Percentiles rank a stretch among this genome's conserved stretches.
Evolutionary conservation across 1,140 invertebrate genomes (phyloP).

Genomic region (Archivesica marissinica): DNA sequence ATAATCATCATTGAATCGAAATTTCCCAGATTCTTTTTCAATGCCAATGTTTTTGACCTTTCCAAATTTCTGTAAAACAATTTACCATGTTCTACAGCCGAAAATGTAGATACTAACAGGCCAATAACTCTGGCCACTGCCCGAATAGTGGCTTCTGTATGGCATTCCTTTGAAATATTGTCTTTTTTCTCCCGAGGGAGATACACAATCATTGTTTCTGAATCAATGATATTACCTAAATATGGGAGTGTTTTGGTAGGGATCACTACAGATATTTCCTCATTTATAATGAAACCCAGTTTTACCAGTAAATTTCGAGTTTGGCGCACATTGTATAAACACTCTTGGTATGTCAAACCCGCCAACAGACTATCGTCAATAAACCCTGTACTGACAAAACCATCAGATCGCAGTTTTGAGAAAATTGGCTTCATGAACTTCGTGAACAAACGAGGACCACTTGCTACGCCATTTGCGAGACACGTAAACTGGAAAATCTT

Average conservation of each 20-base stretch:
- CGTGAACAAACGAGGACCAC: conserved; percentile 54
- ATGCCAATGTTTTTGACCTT: conserved; percentile 12
- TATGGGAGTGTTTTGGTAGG: conserved; percentile 49
- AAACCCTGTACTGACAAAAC: conserved; percentile 25
- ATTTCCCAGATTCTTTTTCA: not conserved
- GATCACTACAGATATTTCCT: conserved; percentile 55
- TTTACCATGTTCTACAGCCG: conserved; percentile 16
- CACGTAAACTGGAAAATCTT: conserved; percentile 37
- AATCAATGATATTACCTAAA: conserved; percentile 59
- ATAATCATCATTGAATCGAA: conserved; percentile 10
- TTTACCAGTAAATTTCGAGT: conserved; percentile 10
- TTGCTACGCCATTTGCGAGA: conserved; percentile 58
- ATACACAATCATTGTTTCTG: conserved; percentile 40
- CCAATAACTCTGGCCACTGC: not conserved
- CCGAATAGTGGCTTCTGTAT: not conserved
- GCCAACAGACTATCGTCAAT: conserved; percentile 54
- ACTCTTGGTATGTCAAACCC: conserved; percentile 31
- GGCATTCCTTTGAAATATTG: conserved; percentile 43
- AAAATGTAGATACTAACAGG: conserved; percentile 18
- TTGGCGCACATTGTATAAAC: conserved; percentile 26
- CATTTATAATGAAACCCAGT: conserved; percentile 59
- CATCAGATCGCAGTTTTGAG: conserved; percentile 33
- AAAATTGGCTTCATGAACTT: conserved; percentile 61
- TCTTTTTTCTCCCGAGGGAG: conserved; percentile 39
- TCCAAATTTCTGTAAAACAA: conserved; percentile 34